Conservation (phyloP, 2,888 invertebrate genomes). For the Megamerina dolium region DNA sequence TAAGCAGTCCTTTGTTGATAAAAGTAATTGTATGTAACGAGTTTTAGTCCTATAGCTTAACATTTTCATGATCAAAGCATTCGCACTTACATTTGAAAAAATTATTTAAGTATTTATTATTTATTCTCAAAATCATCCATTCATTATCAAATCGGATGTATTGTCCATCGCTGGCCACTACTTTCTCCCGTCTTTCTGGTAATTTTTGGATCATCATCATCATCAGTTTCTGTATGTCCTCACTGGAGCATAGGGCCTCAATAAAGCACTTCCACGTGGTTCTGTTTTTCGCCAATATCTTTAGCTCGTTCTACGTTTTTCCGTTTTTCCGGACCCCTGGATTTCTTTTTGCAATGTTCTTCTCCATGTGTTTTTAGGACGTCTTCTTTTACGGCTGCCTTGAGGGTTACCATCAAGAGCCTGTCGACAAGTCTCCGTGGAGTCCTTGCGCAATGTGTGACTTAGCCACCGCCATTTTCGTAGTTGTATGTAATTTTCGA, state of each 20-base stretch:
- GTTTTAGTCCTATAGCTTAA: no score
- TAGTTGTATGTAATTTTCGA: no score
- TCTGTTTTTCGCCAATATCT: conserved; percentile 1
- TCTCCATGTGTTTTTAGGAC: conserved; percentile 2
- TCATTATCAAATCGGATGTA: no score
- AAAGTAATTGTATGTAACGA: no score
- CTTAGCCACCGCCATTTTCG: neutral
- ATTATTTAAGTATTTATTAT: no score
- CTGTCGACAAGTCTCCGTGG: neutral
- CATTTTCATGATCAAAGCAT: no score
- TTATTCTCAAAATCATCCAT: no score
- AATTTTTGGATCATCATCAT: no score
- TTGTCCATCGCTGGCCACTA: no score
- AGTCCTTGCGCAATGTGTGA: neutral
- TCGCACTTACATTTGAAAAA: no score
- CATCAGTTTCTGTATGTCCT: neutral
- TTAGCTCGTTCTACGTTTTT: conserved; percentile 5
- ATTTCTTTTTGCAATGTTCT: neutral
- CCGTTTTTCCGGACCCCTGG: conserved; percentile 6
- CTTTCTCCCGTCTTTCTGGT: no score
- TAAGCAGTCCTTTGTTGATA: no score
- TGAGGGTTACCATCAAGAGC: neutral
- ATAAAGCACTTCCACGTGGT: neutral
- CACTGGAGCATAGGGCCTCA: neutral
- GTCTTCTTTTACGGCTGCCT: neutral